These are phyloP conservation scores for Endotricha flammealis DNA, from an alignment of 2,888 invertebrate species.

Conservation along the genomic window DNA sequence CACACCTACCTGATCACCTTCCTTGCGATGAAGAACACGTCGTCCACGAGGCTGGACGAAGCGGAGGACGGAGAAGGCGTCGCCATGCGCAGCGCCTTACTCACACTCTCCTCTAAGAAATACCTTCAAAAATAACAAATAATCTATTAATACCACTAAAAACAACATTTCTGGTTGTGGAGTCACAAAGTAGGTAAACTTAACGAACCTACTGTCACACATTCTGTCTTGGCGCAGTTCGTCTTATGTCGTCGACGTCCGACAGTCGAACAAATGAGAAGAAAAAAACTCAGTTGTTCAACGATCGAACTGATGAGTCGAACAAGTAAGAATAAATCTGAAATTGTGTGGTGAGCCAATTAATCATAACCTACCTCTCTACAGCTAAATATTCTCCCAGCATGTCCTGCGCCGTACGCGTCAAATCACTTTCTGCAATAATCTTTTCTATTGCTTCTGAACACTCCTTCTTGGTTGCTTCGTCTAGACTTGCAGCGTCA, in stretches of 20 bases:
- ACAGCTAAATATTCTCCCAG: constrained; percentile 93
- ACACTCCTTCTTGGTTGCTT: constrained; percentile 30
- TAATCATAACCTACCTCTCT: constrained; percentile 81
- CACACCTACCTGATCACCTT: constrained; percentile 88
- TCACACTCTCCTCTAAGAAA: constrained; percentile 96
- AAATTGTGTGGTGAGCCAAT: too few species aligned
- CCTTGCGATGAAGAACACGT: constrained; percentile 97
- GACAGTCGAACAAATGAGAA: too few species aligned
- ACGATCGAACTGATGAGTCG: too few species aligned
- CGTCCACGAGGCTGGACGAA: constrained; percentile 96
- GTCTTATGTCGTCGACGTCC: too few species aligned
- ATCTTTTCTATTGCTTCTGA: constrained; percentile 73
- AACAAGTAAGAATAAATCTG: too few species aligned
- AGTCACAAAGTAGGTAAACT: too few species aligned
- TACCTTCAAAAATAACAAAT: too few species aligned
- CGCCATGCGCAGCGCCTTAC: constrained; percentile 92
- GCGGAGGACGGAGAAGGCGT: constrained; percentile 83
- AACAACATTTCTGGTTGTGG: too few species aligned
- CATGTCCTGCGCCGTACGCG: constrained; percentile 87
- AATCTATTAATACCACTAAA: too few species aligned
- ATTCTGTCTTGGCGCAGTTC: too few species aligned
- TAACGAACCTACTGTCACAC: too few species aligned
- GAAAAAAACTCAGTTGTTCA: too few species aligned
- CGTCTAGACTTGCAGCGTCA: constrained; percentile 39
- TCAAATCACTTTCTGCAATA: constrained; percentile 84